Base-by-base conservation (phyloP, 2,888 invertebrate genomes). In the Andrena bucephala region DNA sequence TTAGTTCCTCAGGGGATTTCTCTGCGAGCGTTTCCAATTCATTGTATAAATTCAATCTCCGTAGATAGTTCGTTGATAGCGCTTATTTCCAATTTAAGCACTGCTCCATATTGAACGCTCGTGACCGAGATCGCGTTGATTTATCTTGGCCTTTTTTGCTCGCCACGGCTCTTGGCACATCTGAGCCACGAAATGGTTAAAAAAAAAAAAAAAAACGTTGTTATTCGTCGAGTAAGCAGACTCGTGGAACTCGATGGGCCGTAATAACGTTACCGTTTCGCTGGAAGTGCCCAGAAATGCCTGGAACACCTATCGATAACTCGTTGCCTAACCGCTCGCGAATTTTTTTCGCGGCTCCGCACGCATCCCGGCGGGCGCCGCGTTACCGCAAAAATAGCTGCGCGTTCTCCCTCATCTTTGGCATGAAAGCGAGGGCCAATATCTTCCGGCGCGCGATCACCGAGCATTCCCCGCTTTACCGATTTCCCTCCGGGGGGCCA, bases 361-460 rank as follows among this genome's bases (percentile, higher is more conserved):
- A 33, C 67, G 68, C 29, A 57, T 8, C 27, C 27, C 8, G 24
- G 20, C 24, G 24, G 8, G 24, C 24, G 42, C 29, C 31, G 24
- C 36, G 13, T 42, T 10, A 4, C 60, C n/a, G 60, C 60, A 63
- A 67, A 62, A 68, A 33, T 50, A 59, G 48, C 69, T 36, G 50
- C 62, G n/a, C 24, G 33, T 52, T 57, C 42, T 13, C 50, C 50
- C 66, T 68, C 71, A 29, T 60, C 72, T 69, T 66, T 60, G 81
- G 27, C 66, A 33, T 36, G 67, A 52, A 75, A 60, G 73, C 59
- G 13, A 2, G 5, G 54, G 54, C 69, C 82, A 79, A 85, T 87
- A 87, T 87, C 79, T 85, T 77, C 36, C 66, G 75, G 72, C 59
- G 29, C 74, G 72, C 59, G 79, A 77, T 73, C 76, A 70, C 63